phyloP scores from a whole-genome alignment of 2,113 vertebrate genomes.

The Rhynchomys soricoides region DNA sequence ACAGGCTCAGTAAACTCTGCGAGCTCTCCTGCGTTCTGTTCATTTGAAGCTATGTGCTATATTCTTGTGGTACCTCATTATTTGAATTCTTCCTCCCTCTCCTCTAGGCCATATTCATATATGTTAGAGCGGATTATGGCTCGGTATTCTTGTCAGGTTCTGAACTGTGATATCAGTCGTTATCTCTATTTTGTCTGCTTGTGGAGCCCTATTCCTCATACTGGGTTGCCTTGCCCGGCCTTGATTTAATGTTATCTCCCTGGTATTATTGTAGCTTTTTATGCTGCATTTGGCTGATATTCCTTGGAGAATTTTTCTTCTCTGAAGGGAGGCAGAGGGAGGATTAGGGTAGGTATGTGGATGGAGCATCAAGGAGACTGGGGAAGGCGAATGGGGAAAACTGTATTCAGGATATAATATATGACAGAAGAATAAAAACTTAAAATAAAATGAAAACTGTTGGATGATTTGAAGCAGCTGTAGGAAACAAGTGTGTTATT shows the following conservation, averaged over 20 bases:
- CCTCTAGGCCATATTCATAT: neutral
- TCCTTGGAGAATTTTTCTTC: neutral
- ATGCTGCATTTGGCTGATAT: neutral
- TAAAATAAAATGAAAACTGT: neutral
- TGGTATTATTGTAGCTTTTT: neutral
- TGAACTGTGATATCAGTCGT: neutral
- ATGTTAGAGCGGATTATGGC: neutral
- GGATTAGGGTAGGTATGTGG: neutral
- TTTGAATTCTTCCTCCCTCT: neutral
- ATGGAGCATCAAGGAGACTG: neutral
- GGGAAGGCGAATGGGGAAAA: neutral
- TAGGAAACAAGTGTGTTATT: neutral
- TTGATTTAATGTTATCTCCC: neutral
- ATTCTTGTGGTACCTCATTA: neutral
- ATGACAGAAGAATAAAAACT: neutral
- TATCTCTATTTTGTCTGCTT: neutral
- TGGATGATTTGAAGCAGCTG: slow-evolving; percentile 27
- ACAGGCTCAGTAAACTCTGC: neutral
- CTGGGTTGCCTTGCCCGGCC: neutral
- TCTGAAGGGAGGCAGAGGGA: neutral
- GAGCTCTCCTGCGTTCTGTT: neutral
- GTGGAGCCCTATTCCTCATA: neutral
- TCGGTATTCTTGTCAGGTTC: neutral
- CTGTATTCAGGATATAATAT: neutral
- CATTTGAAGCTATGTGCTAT: neutral